Conservation (phyloP, 2,113 vertebrate genomes). For the Dromaius novaehollandiae region DNA sequence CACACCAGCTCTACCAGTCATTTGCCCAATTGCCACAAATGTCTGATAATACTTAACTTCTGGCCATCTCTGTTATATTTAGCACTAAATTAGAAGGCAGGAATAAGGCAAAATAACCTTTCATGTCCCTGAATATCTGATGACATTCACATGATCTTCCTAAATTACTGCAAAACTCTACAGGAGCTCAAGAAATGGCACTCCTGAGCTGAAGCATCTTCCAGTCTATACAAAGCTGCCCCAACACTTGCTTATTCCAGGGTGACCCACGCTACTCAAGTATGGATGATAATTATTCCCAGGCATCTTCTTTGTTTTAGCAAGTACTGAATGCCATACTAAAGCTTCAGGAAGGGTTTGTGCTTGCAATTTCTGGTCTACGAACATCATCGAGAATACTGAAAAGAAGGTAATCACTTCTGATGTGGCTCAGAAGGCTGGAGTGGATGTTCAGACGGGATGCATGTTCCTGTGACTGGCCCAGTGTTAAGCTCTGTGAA, state of each 20-base stretch:
- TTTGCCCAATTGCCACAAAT: background rate
- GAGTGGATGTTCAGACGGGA: background rate
- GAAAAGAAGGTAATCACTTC: background rate
- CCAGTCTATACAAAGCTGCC: background rate
- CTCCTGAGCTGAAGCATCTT: background rate
- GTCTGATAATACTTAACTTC: background rate
- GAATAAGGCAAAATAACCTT: conserved; percentile 52
- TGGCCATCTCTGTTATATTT: background rate
- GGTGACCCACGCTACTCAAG: background rate
- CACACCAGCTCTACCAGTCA: background rate
- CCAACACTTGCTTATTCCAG: background rate
- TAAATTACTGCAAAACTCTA: background rate
- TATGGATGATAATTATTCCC: background rate
- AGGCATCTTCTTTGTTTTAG: background rate
- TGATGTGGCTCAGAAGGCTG: background rate
- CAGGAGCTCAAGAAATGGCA: background rate
- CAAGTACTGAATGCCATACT: background rate
- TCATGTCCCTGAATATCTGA: background rate
- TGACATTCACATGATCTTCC: background rate
- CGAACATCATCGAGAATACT: background rate
- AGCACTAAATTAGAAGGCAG: background rate
- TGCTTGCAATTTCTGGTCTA: background rate
- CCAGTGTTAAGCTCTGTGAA: background rate
- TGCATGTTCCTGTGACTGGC: background rate
- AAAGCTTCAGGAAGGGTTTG: background rate